Base-by-base conservation (phyloP, 1,140 invertebrate genomes). In the Hycleus phaleratus region DNA sequence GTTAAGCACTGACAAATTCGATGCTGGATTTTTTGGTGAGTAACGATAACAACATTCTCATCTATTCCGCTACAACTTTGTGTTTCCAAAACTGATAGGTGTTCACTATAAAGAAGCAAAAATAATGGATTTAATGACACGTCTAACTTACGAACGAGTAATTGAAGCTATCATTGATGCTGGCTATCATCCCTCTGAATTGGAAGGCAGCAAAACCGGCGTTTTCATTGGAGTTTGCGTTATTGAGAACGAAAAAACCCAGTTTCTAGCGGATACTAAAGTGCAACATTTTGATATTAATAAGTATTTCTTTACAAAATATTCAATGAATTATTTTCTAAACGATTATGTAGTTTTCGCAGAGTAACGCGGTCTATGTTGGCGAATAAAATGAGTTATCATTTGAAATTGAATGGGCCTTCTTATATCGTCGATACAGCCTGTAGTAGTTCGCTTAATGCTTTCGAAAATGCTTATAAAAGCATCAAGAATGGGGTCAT, bases 161-260 rank as follows among this genome's bases (percentile, higher is more conserved):
- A 90, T 88, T 67, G 93, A 95, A 76, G 88, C 90, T 3, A 82
- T 95, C 10, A 74, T 93, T 52, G 93, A 95, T 79, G 86, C 92
- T 60, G 92, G 92, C 79, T 50, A 78, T 25, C 75, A 78, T 61
- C 78, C 77, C 26, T 75, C 76, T 57, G 76, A 79, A 49, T 69
- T 90, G 5, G 77, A 79, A 48, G 86, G 83, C 32, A 81, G 80
- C 1, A 88, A 81, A 67, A 91, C 84, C 2, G 90, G 87, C 9
- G 88, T 93, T 4, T 89, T 87, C 66, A 79, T 91, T 47, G 90
- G 89, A 8, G 79, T 82, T 6, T 89, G 85, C 2, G 38, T 24
- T 26, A 18, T 18, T 46, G 26, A 5, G 52, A 55, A 6, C 18
- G 9, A 12, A 32, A 55, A 51, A 18, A 18, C 18, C 1, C 18